phyloP scores from a whole-genome alignment of 2,797 vertebrate genomes.

The Notoglanidium macrostoma region DNA sequence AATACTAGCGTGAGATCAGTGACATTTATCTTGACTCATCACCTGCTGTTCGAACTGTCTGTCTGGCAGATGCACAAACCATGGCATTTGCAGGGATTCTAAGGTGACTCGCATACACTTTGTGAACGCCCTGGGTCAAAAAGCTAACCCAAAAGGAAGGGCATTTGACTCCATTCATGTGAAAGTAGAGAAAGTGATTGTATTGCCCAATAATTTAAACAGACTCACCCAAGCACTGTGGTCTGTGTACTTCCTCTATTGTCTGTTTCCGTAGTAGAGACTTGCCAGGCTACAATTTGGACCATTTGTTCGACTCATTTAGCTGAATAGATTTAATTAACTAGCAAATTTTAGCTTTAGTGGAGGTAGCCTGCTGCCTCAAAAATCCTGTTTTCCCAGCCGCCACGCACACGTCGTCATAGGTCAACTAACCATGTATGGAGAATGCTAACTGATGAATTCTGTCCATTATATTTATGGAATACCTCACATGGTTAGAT shows the following conservation, averaged over 20 bases:
- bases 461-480: neutral
- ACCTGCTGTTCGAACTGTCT: neutral
- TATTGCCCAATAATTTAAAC: neutral
- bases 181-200: neutral
- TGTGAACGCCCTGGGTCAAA: no score
- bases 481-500: neutral
- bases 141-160: no score
- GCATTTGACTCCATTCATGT: no score
- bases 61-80: neutral
- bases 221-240: neutral
- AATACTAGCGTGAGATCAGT: neutral
- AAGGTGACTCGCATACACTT: neutral
- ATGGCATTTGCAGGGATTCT: neutral
- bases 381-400: neutral
- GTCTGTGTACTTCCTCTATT: neutral
- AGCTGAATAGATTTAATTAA: neutral
- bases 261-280: neutral
- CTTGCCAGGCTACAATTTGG: neutral
- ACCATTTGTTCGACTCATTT: neutral
- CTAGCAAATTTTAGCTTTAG: neutral
- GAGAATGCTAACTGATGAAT: neutral
- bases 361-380: neutral
- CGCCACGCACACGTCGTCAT: no score
- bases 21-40: neutral
- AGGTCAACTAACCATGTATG: neutral